Conservation (phyloP, 2,113 vertebrate species). For the Oryzias woworae region DNA sequence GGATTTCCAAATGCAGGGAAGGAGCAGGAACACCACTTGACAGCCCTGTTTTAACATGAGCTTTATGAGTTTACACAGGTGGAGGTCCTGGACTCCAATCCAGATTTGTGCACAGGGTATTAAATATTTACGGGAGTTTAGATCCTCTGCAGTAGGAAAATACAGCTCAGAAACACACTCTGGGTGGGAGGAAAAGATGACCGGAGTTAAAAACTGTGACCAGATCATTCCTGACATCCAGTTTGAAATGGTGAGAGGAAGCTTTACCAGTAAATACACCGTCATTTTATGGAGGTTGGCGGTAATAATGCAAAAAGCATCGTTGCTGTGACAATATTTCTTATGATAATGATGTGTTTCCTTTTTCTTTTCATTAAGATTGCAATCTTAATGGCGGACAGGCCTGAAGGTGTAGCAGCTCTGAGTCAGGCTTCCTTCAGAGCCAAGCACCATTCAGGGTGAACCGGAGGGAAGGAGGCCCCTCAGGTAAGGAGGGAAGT, state of each 20-base stretch:
- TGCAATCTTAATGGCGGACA: conserved; percentile 58
- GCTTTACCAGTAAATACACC: no score
- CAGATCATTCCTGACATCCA: conserved; percentile 34
- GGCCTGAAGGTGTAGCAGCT: conserved; percentile 37
- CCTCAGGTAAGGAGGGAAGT: conserved; percentile 55
- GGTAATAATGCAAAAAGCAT: no score
- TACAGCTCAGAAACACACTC: conserved; percentile 30
- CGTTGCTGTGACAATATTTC: conserved; percentile 33
- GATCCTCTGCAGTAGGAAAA: conserved; percentile 38
- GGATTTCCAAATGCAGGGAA: conserved; percentile 40
- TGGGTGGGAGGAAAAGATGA: conserved; percentile 7
- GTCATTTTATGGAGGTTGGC: no score
- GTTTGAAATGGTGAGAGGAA: conserved; percentile 5
- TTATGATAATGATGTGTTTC: conserved; percentile 57
- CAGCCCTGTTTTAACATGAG: conserved; percentile 38
- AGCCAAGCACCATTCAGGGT: conserved; percentile 50
- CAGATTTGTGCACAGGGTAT: conserved; percentile 33
- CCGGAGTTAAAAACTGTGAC: conserved; percentile 27
- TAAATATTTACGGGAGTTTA: conserved; percentile 62
- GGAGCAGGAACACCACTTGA: conserved; percentile 34
- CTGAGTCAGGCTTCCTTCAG: conserved; percentile 53
- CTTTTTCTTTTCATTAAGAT: conserved; percentile 40
- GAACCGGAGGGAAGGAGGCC: conserved; percentile 62
- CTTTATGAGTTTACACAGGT: conserved; percentile 69
- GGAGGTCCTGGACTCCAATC: conserved; percentile 45